Evolutionary conservation across 2,113 vertebrate genomes (phyloP), one percentile per base, ranked within the genome.

Genomic region (Aspiorhynchus laticeps): DNA sequence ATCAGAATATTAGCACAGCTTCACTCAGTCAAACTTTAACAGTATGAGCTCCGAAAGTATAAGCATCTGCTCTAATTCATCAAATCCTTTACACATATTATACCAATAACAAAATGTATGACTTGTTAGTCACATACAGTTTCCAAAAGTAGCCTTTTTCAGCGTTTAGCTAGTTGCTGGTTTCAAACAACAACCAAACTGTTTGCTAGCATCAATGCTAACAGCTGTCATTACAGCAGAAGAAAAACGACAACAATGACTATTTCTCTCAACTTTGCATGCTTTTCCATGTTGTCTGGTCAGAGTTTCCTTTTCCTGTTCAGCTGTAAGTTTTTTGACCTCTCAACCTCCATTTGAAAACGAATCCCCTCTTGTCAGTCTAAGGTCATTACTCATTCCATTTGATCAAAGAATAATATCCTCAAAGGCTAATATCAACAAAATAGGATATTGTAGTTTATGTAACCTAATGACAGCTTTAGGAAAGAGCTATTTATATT

Each of bases 401-500:
- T 80, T 61, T 59, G 53, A 80, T 80, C 78, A 61, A 38, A 43
- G 33, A 61, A 80, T 79, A 59, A 36, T 26, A 80, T 61, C 19
- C 2, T 80, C 7, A 36, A 38, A 79, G 7, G 48, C 77, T 80
- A 80, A 80, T 59, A 79, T 59, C 51, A 17, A 17, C 56, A 26
- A 26, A 63, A 38, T 28, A 43, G 33, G 12, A 80, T 59, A 63
- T 63, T 61, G 56, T 19, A 63, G 33, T 80, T 38, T 24, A 17
- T 61, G 78, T 80, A 80, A 80, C 24, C 24, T 43, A 80, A 80
- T 63, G 12, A 17, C 24, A 43, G 24, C 36, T 63, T 63, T 63
- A 43, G 79, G 38, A 63, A 81, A 65, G 8, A 67, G 38, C n/a
- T 82, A 6, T 82, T 82, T 65, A 82, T 82, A 67, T 65, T 46